Base-by-base conservation (phyloP, 2,888 invertebrate genomes). In the Eristalis arbustorum region DNA sequence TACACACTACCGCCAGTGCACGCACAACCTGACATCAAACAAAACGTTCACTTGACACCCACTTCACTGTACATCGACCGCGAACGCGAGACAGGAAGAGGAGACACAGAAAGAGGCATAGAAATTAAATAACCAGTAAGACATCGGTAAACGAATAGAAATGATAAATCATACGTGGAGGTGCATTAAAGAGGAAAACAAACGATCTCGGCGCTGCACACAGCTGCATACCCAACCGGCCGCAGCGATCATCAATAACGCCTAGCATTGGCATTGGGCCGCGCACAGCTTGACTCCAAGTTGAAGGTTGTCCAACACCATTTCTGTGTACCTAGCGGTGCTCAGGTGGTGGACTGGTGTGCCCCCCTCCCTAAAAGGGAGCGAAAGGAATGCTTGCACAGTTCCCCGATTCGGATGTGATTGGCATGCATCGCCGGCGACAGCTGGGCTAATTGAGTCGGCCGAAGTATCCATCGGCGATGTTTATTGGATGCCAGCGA, bases 301-400 rank as follows among this genome's bases (percentile, higher is more conserved):
- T 82, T 82, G 74, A 82, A 87, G 85, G 85, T 78, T 87, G 82
- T 71, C 14, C 74, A 71, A 82, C 61, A 74, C 82, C 78, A 67
- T 82, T 74, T 75, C 40, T 8, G 74, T 49, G 42, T 61, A 42
- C 62, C 61, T 67, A 71, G 73, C 73, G 49, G 31, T 69, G 61
- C 34, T 14, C 13, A 63, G 23, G 14, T 64, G 8, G 14, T 59
- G 11, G 14, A 25, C 5, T 4, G 1, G 5, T n/a, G n/a, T n/a
- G n/a, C n/a, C 18, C 11, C 0, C 3, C 14, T 5, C 49, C 18
- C 11, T 0, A 37, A 28, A 75, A 81, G 81, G 75, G 42, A 42
- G 59, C 37, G 34, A 67, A 76, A 63, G 84, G 81, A 81, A 81
- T 77, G 77, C 40, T 62, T 40, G 62, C 14, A 68, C 18, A 72